A percentile compares a stretch with the other conserved stretches of the same genome.
phyloP scores from a whole-genome alignment of 2,113 vertebrate species.

The Nyctibius bracteatus region DNA sequence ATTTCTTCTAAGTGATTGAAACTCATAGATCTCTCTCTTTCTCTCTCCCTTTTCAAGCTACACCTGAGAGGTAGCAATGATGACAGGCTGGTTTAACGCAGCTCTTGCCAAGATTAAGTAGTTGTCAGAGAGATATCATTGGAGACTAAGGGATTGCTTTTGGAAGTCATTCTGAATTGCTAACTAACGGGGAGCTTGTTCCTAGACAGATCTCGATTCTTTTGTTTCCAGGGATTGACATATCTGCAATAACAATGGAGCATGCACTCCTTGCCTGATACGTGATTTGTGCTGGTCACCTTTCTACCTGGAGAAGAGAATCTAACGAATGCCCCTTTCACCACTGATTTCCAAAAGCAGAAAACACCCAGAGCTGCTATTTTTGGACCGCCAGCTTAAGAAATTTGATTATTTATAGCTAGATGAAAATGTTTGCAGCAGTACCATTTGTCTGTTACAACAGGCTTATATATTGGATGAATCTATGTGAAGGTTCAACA shows the following conservation, averaged over 20 bases:
- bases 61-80: constrained; percentile 53
- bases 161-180: constrained; percentile 77
- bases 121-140: constrained; percentile 79
- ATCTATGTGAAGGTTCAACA: not conserved
- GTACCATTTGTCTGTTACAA: not conserved
- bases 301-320: not conserved
- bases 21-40: constrained; percentile 64
- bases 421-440: not conserved
- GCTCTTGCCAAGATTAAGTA: constrained; percentile 79
- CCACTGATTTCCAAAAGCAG: constrained; percentile 14
- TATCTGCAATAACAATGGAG: constrained; percentile 37
- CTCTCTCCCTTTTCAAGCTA: constrained; percentile 64
- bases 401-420: constrained; percentile 18
- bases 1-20: constrained; percentile 69
- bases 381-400: not conserved
- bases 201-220: constrained; percentile 27
- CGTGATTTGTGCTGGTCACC: not conserved
- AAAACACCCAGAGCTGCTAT: not conserved
- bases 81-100: constrained; percentile 79
- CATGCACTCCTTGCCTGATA: not conserved
- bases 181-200: constrained; percentile 67
- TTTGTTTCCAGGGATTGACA: constrained; percentile 50
- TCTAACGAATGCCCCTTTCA: not conserved
- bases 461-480: not conserved
- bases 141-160: constrained; percentile 76